Conservation (phyloP, 2,888 invertebrate genomes). For the Pollenia angustigena region DNA sequence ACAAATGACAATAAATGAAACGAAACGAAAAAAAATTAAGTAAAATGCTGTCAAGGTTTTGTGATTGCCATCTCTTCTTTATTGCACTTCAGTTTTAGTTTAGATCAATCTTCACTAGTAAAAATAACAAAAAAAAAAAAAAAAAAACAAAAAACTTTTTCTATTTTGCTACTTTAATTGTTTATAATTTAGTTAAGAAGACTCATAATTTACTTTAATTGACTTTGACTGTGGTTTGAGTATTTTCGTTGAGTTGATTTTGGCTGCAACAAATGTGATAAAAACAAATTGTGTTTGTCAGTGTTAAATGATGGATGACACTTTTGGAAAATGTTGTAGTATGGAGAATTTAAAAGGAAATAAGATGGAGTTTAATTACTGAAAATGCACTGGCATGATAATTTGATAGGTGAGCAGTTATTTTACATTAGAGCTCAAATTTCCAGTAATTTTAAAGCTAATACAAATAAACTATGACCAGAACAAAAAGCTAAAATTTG, state of each 20-base stretch:
- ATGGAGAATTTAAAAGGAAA: conserved; percentile 10
- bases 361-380: neutral
- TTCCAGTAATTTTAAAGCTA: no score
- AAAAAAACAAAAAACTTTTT: conserved; percentile 6
- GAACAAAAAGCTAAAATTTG: no score
- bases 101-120: conserved; percentile 43
- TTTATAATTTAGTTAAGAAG: conserved; percentile 59
- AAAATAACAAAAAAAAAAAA: neutral
- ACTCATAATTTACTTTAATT: conserved; percentile 71
- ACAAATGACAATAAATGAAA: conserved; percentile 53
- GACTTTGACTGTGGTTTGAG: conserved; percentile 42
- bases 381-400: no score
- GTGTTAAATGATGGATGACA: conserved; percentile 54
- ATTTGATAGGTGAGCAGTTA: no score
- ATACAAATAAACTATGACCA: no score
- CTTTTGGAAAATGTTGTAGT: neutral
- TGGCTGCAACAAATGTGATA: conserved; percentile 61
- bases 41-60: conserved; percentile 69
- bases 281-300: conserved; percentile 65
- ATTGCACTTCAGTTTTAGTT: conserved; percentile 44
- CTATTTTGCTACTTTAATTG: conserved; percentile 51
- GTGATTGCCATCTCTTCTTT: conserved; percentile 61
- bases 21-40: conserved; percentile 34
- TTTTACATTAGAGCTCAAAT: no score
- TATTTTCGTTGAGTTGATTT: conserved; percentile 13